Conservation (phyloP, 2,888 invertebrate genomes). For the Acleris holmiana region DNA sequence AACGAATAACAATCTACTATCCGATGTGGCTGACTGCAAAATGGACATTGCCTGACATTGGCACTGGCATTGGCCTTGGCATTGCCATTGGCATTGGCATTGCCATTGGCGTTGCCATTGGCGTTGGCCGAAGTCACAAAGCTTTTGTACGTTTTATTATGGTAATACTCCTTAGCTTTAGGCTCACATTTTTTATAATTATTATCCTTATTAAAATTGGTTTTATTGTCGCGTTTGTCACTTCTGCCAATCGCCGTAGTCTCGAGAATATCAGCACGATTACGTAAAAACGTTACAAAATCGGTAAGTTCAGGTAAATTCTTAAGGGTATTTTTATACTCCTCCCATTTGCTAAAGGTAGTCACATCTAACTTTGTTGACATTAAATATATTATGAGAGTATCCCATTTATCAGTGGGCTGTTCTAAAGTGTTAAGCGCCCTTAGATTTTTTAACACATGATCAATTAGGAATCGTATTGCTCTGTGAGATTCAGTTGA, state of each 20-base stretch:
- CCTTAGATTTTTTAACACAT: too few species aligned
- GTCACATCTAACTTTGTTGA: too few species aligned
- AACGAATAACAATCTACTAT: conserved; percentile 27
- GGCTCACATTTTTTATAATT: background rate
- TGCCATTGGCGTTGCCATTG: too few species aligned
- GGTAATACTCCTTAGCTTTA: background rate
- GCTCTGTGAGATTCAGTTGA: too few species aligned
- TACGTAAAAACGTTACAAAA: conserved; percentile 26
- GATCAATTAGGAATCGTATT: too few species aligned
- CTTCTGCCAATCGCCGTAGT: conserved; percentile 14
- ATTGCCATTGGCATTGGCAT: too few species aligned
- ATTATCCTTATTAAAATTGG: background rate
- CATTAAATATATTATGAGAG: too few species aligned
- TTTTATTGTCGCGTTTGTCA: conserved; percentile 9
- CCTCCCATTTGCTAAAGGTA: too few species aligned
- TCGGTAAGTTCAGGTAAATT: conserved; percentile 6
- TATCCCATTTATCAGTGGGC: too few species aligned
- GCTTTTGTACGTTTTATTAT: conserved; percentile 3
- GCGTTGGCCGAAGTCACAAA: conserved; percentile 2
- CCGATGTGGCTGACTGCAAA: conserved; percentile 18
- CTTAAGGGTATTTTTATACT: conserved; percentile 11
- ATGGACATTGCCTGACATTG: conserved; percentile 3
- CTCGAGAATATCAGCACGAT: conserved; percentile 37
- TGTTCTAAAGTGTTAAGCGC: too few species aligned
- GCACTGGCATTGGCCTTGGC: too few species aligned